Percentiles rank a stretch among this genome's conserved stretches.
Evolutionary conservation across 2,113 vertebrate species (phyloP).

Genomic region (Pomatostomus ruficeps): DNA sequence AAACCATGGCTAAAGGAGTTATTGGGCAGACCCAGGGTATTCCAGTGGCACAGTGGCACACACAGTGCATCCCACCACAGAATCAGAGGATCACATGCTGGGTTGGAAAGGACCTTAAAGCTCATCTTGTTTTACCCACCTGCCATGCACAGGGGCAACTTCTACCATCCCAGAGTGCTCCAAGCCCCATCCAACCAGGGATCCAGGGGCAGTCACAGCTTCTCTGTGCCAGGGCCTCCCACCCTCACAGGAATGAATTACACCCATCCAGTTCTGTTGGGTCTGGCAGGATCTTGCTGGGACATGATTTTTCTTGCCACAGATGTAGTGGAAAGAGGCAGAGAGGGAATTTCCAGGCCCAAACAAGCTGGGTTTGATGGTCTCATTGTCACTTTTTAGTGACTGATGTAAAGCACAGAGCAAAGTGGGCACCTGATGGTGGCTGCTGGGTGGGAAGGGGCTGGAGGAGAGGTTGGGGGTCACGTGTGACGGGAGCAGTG

Average conservation of each 20-base stretch:
- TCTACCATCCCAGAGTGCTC: not conserved
- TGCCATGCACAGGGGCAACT: not conserved
- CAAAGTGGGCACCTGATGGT: not conserved
- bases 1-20: not conserved
- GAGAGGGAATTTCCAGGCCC: not conserved
- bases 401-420: not conserved
- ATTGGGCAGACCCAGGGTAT: not conserved
- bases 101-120: not conserved
- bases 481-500: rapidly evolving
- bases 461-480: not conserved
- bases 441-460: not conserved
- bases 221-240: not conserved
- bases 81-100: not conserved
- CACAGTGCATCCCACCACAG: no score
- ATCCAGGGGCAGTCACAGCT: not conserved
- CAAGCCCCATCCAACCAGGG: not conserved
- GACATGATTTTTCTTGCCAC: rapidly evolving
- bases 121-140: no score
- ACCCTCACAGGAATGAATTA: not conserved
- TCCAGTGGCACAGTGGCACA: rapidly evolving
- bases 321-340: not conserved
- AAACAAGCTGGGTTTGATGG: not conserved
- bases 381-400: not conserved
- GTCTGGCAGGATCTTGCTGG: not conserved
- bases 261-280: not conserved